phyloP scores from a whole-genome alignment of 1,140 invertebrate genomes.

The Physella acuta region DNA sequence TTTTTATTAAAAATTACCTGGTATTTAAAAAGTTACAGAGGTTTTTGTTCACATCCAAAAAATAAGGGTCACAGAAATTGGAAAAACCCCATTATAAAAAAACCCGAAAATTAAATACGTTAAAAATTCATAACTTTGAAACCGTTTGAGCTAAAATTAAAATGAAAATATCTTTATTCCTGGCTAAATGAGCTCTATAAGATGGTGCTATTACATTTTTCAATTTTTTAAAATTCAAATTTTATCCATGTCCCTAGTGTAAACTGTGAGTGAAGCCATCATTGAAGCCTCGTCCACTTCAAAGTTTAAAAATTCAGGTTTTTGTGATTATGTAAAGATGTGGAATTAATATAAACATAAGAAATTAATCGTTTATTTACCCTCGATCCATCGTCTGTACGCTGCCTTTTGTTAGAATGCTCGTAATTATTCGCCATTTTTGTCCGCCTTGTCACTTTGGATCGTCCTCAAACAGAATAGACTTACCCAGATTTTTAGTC shows the following conservation, averaged over 20 bases:
- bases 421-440: constrained; percentile 37
- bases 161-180: too few relatives aligned
- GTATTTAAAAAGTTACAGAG: too few relatives aligned
- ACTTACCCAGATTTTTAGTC: too few relatives aligned
- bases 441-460: too few relatives aligned
- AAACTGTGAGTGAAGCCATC: not conserved
- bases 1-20: too few relatives aligned
- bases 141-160: too few relatives aligned
- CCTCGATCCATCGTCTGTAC: constrained; percentile 48
- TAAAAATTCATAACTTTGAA: too few relatives aligned
- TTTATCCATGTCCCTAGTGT: not conserved
- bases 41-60: too few relatives aligned
- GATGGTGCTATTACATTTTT: not conserved
- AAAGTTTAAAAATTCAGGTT: not conserved
- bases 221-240: not conserved
- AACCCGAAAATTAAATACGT: too few relatives aligned
- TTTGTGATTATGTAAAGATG: not conserved
- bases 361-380: not conserved
- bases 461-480: too few relatives aligned
- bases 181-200: not conserved
- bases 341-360: not conserved
- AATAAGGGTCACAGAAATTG: too few relatives aligned
- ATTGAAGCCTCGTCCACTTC: not conserved
- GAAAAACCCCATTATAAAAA: too few relatives aligned
- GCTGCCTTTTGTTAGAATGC: constrained; percentile 53